phyloP scores from a whole-genome alignment of 2,113 vertebrate genomes.

The Tragelaphus strepsiceros region DNA sequence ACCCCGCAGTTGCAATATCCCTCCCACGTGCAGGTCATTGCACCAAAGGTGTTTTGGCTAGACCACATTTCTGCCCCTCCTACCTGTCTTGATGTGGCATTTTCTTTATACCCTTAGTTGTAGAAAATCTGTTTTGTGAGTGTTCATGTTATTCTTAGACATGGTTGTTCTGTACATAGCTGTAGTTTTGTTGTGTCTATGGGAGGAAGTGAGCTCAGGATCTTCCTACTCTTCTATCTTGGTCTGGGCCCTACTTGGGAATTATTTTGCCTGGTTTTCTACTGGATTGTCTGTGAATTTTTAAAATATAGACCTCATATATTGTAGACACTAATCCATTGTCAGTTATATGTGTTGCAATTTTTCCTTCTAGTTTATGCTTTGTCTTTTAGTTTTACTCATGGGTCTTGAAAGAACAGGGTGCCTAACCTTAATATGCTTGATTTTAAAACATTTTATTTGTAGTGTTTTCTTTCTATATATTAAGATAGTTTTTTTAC shows the following conservation, averaged over 20 bases:
- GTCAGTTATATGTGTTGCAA: neutral
- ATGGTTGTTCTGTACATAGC: neutral
- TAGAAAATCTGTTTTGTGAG: neutral
- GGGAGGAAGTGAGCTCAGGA: neutral
- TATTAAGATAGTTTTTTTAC: neutral
- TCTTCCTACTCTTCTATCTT: neutral
- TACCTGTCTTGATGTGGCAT: neutral
- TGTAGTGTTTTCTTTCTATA: neutral
- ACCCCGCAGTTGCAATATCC: neutral
- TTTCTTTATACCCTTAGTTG: neutral
- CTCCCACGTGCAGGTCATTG: neutral
- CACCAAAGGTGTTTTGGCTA: neutral
- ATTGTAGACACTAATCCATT: neutral
- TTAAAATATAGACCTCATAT: neutral
- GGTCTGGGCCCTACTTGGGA: neutral
- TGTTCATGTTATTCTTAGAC: neutral
- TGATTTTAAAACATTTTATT: neutral
- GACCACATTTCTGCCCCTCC: neutral
- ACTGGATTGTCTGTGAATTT: neutral
- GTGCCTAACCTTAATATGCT: neutral
- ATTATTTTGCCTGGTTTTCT: neutral
- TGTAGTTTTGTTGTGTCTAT: neutral
- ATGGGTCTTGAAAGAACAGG: neutral
- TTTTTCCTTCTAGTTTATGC: neutral
- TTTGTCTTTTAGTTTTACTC: neutral